Evolutionary conservation across 2,113 vertebrate genomes (phyloP).

Genomic region (Macquaria ambigua): DNA sequence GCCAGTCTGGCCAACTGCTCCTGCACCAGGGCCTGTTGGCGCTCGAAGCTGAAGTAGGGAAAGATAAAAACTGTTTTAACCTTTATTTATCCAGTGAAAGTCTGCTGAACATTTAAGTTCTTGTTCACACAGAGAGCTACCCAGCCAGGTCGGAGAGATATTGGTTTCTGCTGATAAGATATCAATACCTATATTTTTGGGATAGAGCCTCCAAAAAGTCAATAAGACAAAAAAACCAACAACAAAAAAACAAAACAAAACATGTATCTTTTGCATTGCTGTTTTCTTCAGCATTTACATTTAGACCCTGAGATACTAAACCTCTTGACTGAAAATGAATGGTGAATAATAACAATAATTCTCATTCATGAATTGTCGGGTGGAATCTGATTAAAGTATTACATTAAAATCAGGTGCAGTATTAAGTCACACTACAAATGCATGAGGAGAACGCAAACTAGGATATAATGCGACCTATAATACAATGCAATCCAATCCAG

Average conservation of each 20-base stretch:
- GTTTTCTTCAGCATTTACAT: too few relatives aligned
- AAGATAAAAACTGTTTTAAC: conserved; percentile 30
- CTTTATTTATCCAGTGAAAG: background rate
- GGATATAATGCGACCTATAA: background rate
- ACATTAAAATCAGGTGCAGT: background rate
- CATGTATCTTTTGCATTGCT: too few relatives aligned
- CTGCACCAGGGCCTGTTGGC: conserved; percentile 87
- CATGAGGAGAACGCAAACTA: background rate
- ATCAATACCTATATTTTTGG: background rate
- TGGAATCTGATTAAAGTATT: background rate
- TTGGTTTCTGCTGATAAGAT: background rate
- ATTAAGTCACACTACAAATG: background rate
- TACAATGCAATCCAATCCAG: background rate
- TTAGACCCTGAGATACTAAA: background rate
- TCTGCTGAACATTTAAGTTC: background rate
- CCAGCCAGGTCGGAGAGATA: background rate
- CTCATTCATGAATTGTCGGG: background rate
- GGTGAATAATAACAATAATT: background rate
- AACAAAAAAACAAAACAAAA: too few relatives aligned
- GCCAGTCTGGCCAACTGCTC: conserved; percentile 87
- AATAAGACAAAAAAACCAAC: background rate
- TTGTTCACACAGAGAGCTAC: background rate
- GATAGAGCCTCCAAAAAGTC: background rate
- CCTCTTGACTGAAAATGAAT: background rate
- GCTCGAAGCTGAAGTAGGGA: conserved; percentile 84